Evolutionary conservation across 2,113 vertebrate genomes (phyloP).

Genomic region (Hiodon alosoides): DNA sequence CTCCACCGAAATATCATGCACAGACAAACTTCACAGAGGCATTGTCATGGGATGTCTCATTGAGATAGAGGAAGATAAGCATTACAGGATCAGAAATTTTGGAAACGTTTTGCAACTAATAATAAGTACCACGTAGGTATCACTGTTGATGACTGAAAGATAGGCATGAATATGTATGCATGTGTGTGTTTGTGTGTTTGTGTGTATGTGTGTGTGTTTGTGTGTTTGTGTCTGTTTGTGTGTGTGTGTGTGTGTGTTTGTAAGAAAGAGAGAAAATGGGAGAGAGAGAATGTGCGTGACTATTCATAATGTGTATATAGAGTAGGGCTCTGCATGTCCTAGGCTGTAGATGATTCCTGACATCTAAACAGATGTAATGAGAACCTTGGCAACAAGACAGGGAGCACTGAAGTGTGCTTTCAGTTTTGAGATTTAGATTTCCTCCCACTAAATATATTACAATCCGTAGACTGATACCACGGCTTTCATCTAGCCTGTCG

Average conservation of each 20-base stretch:
- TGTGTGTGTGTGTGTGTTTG: neutral
- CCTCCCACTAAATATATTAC: neutral
- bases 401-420: neutral
- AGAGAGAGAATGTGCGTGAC: neutral
- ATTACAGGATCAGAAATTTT: no score
- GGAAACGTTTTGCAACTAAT: no score
- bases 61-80: neutral
- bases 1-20: no score
- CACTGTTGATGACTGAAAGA: neutral
- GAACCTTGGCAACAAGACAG: neutral
- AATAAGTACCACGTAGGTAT: neutral
- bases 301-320: neutral
- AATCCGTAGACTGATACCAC: neutral
- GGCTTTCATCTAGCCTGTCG: neutral
- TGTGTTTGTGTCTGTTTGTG: no score
- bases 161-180: conserved; percentile 8
- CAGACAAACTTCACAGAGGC: no score
- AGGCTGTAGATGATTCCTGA: conserved; percentile 2
- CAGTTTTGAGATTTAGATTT: conserved; percentile 3
- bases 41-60: no score
- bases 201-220: neutral
- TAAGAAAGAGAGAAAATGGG: conserved; percentile 12
- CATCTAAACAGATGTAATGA: conserved; percentile 1
- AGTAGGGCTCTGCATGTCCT: neutral
- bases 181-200: neutral